Conservation (phyloP, 2,888 invertebrate genomes). For the Malthinus seriepunctatus region DNA sequence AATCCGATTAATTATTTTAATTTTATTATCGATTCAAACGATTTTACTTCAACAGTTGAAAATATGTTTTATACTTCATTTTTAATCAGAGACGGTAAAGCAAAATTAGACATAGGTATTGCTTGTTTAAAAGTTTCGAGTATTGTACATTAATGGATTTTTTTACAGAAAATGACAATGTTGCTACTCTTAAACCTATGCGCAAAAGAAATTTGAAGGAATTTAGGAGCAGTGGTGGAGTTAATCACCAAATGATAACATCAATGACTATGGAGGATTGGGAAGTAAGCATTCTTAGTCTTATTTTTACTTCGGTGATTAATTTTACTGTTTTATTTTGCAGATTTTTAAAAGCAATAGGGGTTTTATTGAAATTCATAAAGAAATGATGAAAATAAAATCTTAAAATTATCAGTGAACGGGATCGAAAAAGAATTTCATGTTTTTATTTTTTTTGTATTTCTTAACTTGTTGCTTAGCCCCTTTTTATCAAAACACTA, state of each 20-base stretch:
- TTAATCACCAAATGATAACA: slow-evolving; percentile 62
- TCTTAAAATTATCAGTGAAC: no score
- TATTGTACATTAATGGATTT: background rate
- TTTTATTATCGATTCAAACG: slow-evolving; percentile 61
- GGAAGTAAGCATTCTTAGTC: slow-evolving; percentile 54
- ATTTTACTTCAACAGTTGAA: slow-evolving; percentile 65
- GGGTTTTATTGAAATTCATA: slow-evolving; percentile 41
- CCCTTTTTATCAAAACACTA: no score
- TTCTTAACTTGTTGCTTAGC: no score
- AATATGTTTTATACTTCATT: slow-evolving; percentile 69
- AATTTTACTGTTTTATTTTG: slow-evolving; percentile 21
- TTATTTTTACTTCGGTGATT: background rate
- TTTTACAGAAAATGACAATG: slow-evolving; percentile 29
- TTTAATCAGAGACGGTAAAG: slow-evolving; percentile 61
- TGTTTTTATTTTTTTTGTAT: no score
- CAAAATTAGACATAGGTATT: slow-evolving; percentile 57
- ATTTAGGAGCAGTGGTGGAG: slow-evolving; percentile 40
- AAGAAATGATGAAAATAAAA: slow-evolving; percentile 8
- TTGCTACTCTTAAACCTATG: slow-evolving; percentile 43
- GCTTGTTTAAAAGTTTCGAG: slow-evolving; percentile 16
- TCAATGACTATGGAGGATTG: slow-evolving; percentile 60
- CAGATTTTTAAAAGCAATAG: slow-evolving; percentile 37
- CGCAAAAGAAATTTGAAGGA: slow-evolving; percentile 38
- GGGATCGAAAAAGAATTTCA: no score
- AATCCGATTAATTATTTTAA: slow-evolving; percentile 62